Evolutionary conservation across 1,140 invertebrate genomes (phyloP).

Genomic region (Drosophila melanogaster): Release_6_plus_ISO1_MT NT_033777.3:24439001-24439500

Average conservation of each 20-base stretch:
- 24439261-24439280: conserved; percentile 20
- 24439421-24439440: conserved; percentile 35
- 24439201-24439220: conserved; percentile 62
- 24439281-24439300: conserved; percentile 1
- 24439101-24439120: conserved; percentile 34
- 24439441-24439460: conserved; percentile 32
- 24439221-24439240: conserved; percentile 68
- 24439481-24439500: background rate
- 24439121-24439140: conserved; percentile 53
- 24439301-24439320: conserved; percentile 1
- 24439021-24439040: conserved; percentile 74
- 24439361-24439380: too few relatives aligned
- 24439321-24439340: background rate
- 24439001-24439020: conserved; percentile 82
- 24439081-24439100: conserved; percentile 3
- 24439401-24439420: conserved; percentile 1
- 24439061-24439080: conserved; percentile 44
- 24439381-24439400: conserved; percentile 7
- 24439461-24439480: conserved; percentile 39
- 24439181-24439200: conserved; percentile 64
- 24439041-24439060: conserved; percentile 74
- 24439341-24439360: background rate
- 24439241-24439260: conserved; percentile 27
- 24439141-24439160: conserved; percentile 24
- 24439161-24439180: conserved; percentile 36